These are phyloP conservation scores for Corythornis cristatus DNA, from an alignment of 2,113 vertebrate species.

Conservation along the genomic window DNA sequence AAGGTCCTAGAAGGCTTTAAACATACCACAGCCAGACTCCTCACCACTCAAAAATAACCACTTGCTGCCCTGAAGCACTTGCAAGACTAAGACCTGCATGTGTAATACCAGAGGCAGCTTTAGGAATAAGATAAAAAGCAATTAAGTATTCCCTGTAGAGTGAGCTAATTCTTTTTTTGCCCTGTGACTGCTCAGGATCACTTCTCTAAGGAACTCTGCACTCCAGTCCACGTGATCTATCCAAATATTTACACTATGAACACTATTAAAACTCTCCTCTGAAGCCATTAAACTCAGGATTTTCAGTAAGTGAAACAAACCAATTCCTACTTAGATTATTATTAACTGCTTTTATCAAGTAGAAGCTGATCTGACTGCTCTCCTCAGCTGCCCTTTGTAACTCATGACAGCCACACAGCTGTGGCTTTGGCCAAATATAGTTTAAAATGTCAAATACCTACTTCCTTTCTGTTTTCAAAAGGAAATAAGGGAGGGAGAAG, in stretches of 20 bases:
- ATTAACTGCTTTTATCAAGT: not conserved
- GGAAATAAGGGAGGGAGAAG: not conserved
- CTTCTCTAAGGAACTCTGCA: not conserved
- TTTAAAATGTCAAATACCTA: not conserved
- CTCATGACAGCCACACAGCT: not conserved
- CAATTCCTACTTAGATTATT: not conserved
- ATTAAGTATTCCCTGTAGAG: not conserved
- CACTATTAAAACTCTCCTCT: not conserved
- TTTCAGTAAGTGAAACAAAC: not conserved
- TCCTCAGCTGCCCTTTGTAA: not conserved
- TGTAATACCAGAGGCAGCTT: not conserved
- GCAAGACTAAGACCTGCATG: not conserved
- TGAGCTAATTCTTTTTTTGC: not conserved
- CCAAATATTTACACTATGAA: constrained; percentile 35
- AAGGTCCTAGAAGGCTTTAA: not conserved
- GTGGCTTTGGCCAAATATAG: not conserved
- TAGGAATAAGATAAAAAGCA: not conserved
- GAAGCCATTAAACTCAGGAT: not conserved
- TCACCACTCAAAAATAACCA: not conserved
- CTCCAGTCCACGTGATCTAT: not conserved
- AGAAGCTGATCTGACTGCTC: not conserved
- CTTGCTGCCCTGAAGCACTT: not conserved
- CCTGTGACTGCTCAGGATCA: not conserved
- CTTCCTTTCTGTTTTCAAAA: not conserved
- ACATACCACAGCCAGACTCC: not conserved